These are phyloP conservation scores for Campylorhamphus procurvoides DNA, from an alignment of 2,113 vertebrate genomes.

Conservation along the genomic window DNA sequence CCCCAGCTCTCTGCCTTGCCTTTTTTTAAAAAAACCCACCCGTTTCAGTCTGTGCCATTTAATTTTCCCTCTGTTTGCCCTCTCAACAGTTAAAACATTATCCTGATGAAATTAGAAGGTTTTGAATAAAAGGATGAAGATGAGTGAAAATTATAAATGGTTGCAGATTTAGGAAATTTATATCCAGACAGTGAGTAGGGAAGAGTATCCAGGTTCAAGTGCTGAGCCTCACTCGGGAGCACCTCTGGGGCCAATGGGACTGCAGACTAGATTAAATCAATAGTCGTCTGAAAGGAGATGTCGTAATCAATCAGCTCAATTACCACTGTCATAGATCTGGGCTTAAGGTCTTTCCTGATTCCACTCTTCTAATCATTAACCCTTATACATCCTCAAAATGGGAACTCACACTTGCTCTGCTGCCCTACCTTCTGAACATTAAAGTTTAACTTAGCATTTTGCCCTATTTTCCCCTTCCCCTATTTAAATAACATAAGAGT, in stretches of 20 bases:
- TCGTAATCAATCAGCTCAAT: conserved; percentile 83
- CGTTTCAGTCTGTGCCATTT: not conserved
- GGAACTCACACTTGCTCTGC: not conserved
- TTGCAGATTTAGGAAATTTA: conserved; percentile 54
- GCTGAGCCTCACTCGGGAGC: conserved; percentile 58
- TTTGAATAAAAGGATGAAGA: conserved; percentile 16
- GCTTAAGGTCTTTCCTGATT: conserved; percentile 66
- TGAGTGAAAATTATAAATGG: conserved; percentile 41
- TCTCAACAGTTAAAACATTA: conserved; percentile 38
- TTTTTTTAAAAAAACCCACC: not conserved
- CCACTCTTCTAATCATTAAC: conserved; percentile 66
- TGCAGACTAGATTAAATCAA: conserved; percentile 81
- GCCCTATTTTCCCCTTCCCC: not conserved
- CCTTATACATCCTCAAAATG: conserved; percentile 34
- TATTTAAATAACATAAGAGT: not conserved
- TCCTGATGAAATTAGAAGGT: conserved; percentile 2
- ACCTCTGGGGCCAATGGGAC: conserved; percentile 64
- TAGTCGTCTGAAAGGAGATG: conserved; percentile 79
- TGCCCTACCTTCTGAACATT: not conserved
- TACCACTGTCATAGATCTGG: conserved; percentile 71
- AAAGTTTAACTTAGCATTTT: not conserved
- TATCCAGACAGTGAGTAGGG: not conserved
- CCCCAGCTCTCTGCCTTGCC: not conserved
- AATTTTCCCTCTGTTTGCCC: not conserved
- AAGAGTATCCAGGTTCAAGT: conserved; percentile 74